Evolutionary conservation across 2,113 vertebrate genomes (phyloP).

Genomic region (Puffinus mauretanicus): DNA sequence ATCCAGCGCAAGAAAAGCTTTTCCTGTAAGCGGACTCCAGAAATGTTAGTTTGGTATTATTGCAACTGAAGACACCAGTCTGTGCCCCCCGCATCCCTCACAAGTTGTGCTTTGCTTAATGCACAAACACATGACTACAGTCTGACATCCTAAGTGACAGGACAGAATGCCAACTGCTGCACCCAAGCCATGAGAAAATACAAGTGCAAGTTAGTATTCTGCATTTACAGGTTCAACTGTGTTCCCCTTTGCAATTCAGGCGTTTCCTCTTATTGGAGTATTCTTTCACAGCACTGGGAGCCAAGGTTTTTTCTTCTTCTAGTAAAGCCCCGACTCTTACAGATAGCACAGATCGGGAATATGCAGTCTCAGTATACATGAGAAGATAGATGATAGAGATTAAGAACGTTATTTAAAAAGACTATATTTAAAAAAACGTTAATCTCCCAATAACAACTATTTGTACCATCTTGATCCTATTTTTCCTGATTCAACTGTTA

Average conservation of each 20-base stretch:
- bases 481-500: neutral
- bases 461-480: neutral
- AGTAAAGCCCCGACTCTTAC: neutral
- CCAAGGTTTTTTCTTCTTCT: neutral
- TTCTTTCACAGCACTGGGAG: neutral
- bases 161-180: neutral
- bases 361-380: neutral
- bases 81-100: no score
- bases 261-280: neutral
- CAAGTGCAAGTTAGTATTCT: neutral
- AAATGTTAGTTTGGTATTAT: neutral
- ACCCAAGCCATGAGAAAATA: neutral
- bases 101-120: neutral
- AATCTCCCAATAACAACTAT: neutral
- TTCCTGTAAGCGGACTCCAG: neutral
- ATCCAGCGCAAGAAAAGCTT: neutral
- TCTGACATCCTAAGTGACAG: neutral
- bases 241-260: neutral
- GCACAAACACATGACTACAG: neutral
- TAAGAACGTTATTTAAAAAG: neutral
- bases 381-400: neutral
- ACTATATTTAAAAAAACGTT: neutral
- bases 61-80: no score
- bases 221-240: neutral
- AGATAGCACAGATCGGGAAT: neutral